Percentiles rank a stretch among this genome's conserved stretches.
Evolutionary conservation across 2,113 vertebrate genomes (phyloP).

Genomic region (Corythaixoides concolor): DNA sequence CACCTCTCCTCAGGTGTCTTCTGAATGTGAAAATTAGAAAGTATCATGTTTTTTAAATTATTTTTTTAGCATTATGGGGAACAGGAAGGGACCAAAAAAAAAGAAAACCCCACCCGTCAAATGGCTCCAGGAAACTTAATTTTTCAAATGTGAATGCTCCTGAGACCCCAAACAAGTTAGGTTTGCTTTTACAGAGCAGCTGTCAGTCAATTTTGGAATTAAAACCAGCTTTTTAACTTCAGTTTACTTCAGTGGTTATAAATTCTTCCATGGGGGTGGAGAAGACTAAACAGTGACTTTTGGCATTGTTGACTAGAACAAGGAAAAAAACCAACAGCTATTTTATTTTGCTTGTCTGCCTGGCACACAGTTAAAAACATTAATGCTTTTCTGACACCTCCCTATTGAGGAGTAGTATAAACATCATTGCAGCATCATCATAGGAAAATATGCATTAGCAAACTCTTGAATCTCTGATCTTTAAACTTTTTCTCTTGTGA

Average conservation of each 20-base stretch:
- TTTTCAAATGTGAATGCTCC: not conserved
- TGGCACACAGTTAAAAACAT: constrained; percentile 52
- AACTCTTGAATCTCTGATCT: constrained; percentile 41
- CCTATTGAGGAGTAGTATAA: constrained; percentile 24
- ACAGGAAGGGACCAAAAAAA: not conserved
- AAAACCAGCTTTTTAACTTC: constrained; percentile 37
- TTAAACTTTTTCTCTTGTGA: constrained; percentile 51
- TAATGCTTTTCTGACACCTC: constrained; percentile 65
- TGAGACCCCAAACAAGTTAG: constrained; percentile 2
- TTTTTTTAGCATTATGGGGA: not conserved
- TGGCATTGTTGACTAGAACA: constrained; percentile 40
- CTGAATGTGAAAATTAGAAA: not conserved
- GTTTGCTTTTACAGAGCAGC: constrained; percentile 10
- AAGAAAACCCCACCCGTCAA: not conserved
- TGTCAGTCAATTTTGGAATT: constrained; percentile 43
- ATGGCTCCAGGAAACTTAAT: not conserved
- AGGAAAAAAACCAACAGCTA: not conserved
- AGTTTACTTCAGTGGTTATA: constrained; percentile 26
- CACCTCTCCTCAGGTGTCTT: constrained; percentile 11
- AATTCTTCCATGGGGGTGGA: constrained; percentile 27
- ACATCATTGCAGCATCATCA: constrained; percentile 34
- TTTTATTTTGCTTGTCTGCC: constrained; percentile 63
- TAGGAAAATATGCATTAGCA: constrained; percentile 54
- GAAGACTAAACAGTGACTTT: constrained; percentile 45
- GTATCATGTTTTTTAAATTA: not conserved